Evolutionary conservation across 2,888 invertebrate genomes (phyloP).

Genomic region (Lithophane ornitopus): DNA sequence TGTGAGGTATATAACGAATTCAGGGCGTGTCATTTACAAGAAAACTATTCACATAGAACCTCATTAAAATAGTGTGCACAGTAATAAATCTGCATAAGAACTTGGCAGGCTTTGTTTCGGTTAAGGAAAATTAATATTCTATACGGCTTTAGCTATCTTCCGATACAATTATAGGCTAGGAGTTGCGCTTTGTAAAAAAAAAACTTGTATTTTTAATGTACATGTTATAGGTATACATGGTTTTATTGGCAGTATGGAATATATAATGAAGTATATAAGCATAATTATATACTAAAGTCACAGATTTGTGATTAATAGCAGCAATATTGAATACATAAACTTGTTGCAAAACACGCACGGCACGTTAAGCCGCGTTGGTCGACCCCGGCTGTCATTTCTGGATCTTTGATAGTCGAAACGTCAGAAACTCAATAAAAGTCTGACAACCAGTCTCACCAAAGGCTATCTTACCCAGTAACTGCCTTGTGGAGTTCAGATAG

Average conservation of each 20-base stretch:
- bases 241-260: slow-evolving; percentile 14
- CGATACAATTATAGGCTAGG: slow-evolving; percentile 14
- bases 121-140: slow-evolving; percentile 45
- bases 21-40: slow-evolving; percentile 18
- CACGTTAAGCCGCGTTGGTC: too few species aligned
- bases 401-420: too few species aligned
- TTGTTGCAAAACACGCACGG: neutral
- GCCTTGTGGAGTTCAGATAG: too few species aligned
- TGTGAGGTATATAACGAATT: neutral
- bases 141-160: neutral
- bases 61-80: slow-evolving; percentile 8
- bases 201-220: slow-evolving; percentile 11
- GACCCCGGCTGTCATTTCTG: too few species aligned
- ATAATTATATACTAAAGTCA: slow-evolving; percentile 10
- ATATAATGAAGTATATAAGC: slow-evolving; percentile 7
- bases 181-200: neutral
- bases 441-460: too few species aligned
- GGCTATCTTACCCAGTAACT: too few species aligned
- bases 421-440: too few species aligned
- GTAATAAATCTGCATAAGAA: slow-evolving; percentile 47
- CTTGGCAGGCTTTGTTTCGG: slow-evolving; percentile 10
- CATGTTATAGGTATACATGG: neutral
- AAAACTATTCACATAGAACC: slow-evolving; percentile 9
- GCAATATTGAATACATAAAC: neutral
- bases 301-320: neutral